These are phyloP conservation scores for Catharus bicknelli DNA, from an alignment of 2,113 vertebrate species.

Conservation along the genomic window DNA sequence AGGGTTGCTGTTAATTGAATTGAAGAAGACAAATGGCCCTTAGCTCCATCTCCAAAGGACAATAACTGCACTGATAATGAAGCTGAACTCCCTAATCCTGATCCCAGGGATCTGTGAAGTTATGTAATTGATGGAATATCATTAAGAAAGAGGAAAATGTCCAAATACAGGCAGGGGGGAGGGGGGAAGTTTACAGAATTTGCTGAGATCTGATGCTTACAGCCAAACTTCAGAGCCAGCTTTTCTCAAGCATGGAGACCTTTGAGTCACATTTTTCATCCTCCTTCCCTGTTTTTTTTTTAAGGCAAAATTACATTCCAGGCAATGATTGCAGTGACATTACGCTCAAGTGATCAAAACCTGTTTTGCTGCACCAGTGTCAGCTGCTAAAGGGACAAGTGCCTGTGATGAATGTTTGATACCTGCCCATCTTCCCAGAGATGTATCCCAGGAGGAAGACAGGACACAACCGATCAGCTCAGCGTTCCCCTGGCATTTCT, in stretches of 20 bases:
- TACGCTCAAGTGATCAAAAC: constrained; percentile 29
- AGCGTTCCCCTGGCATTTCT: neutral
- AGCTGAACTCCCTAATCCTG: constrained; percentile 55
- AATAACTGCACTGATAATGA: constrained; percentile 70
- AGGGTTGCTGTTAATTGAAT: constrained; percentile 61
- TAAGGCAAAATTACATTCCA: neutral
- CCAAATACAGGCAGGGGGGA: neutral
- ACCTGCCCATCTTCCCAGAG: constrained; percentile 9
- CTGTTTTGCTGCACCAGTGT: neutral
- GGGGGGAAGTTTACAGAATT: neutral
- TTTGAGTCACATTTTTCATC: constrained; percentile 3
- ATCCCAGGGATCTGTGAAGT: constrained; percentile 49
- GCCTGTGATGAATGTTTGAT: constrained; percentile 29
- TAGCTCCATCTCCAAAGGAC: constrained; percentile 63
- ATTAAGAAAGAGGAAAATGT: constrained; percentile 51
- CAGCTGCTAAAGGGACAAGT: constrained; percentile 19
- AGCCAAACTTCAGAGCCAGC: neutral
- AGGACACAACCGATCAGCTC: neutral
- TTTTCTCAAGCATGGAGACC: neutral
- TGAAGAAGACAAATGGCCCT: constrained; percentile 70
- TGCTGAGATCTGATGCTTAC: constrained; percentile 6
- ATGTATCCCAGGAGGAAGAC: neutral
- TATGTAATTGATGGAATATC: constrained; percentile 68
- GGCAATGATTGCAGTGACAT: constrained; percentile 23
- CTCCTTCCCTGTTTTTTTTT: neutral